Conservation (phyloP, 2,888 invertebrate species). For the Priocnemis perturbator region DNA sequence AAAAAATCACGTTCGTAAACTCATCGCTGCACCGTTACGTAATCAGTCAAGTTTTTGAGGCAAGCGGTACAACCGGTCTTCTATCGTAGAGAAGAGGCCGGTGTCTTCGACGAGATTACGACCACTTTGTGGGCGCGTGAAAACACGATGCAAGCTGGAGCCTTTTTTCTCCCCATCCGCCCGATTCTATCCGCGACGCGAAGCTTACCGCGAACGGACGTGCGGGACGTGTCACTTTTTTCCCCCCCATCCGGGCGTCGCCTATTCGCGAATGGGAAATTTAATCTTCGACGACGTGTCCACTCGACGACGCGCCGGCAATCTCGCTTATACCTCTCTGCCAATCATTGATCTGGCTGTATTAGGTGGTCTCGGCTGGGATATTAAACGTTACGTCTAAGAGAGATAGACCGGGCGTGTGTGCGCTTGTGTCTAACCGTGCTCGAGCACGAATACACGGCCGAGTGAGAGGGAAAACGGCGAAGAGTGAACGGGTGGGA, state of each 20-base stretch:
- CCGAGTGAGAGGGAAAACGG: too few species aligned
- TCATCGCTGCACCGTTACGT: constrained; percentile 45
- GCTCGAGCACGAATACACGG: too few species aligned
- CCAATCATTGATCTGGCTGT: constrained; percentile 58
- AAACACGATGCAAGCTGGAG: constrained; percentile 10
- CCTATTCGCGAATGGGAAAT: constrained; percentile 41
- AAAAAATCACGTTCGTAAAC: constrained; percentile 38
- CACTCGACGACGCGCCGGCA: constrained; percentile 23
- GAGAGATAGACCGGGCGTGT: neutral
- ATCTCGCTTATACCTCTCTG: constrained; percentile 32
- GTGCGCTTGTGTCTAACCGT: too few species aligned
- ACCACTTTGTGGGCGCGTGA: constrained; percentile 28
- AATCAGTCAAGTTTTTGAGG: constrained; percentile 43
- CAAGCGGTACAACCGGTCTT: constrained; percentile 41
- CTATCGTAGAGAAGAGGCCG: constrained; percentile 27
- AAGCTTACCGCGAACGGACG: neutral
- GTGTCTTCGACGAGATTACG: constrained; percentile 25
- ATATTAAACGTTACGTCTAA: neutral
- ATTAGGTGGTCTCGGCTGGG: constrained; percentile 42
- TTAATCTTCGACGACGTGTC: constrained; percentile 42
- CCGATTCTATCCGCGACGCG: neutral
- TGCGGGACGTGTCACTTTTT: constrained; percentile 11
- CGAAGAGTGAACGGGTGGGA: too few species aligned
- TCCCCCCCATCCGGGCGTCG: neutral
- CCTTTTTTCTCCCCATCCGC: constrained; percentile 1